Base-by-base conservation (phyloP, 2,888 invertebrate species). In the Dasypolia templi region DNA sequence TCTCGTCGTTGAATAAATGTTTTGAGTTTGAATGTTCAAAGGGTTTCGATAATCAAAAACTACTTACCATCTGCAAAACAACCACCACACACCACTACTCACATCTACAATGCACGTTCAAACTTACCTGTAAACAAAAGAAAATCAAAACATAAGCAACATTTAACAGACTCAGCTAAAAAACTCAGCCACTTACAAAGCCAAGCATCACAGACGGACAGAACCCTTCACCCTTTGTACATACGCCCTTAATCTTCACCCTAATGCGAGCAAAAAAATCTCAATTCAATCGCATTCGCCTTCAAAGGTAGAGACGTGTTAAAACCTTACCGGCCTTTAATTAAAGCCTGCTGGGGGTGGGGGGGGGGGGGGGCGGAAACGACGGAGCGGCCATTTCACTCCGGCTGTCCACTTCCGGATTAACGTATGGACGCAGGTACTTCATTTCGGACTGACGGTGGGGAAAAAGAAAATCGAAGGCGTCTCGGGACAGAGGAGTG, bases 271-370 rank as follows among this genome's bases (percentile, higher is more conserved):
- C 77, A 84, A 87, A 87, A 86, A 87, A 87, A 83, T 63, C 80
- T 77, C 83, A 78, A 86, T 86, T 92, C 90, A 91, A 89, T 92
- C 89, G 89, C 73, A 89, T 86, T 89, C 89, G 89, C 91, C 92
- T 92, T 92, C 92, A 90, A 92, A 92, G 93, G 92, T 93, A 90
- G 92, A 93, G 93, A 94, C 92, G 94, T 93, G 94, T 93, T 95
- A 95, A 93, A 95, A 92, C 95, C 95, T 95, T 95, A 93, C 95
- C 91, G 91, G 92, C 92, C 94, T 95, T 95, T 95, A 95, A 96
- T 96, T 95, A 96, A 95, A 95, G 92, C 92, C 88, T 86, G 90
- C 83, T 84, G 87, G 86, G 87, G 87, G 83, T 75, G 72, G 76
- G 81, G 75, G 80, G 72, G 76, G 81, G 75, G 80, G 88, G 86